Evolutionary conservation across 2,797 vertebrate genomes (phyloP), one percentile per base, ranked within the genome.

Genomic region (Mormyrus proboscirostris): DNA sequence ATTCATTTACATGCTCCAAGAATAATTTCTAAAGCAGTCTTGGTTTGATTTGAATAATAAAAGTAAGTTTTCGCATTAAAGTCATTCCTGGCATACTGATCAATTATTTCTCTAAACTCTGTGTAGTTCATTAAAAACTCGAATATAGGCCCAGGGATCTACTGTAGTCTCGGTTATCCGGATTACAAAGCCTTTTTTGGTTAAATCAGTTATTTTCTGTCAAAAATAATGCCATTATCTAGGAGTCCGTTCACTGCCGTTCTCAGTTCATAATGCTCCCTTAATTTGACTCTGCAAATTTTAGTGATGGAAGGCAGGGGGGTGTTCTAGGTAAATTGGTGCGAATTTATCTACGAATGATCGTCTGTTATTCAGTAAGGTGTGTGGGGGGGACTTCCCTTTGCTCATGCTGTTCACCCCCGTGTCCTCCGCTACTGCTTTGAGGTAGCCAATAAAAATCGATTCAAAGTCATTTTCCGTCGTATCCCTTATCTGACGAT

Each of bases 21-120:
- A 55, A 59, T 14, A 88, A 53, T 69, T 76, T 51, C 62, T 69
- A 69, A 53, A 16, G 2, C 41, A 51, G 50, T 79, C 38, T 88
- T 88, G 49, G 19, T 87, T 57, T 76, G 49, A n/a, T 85, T 85
- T 49, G n/a, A 85, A 85, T 49, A 25, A 50, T 85, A 49, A 85
- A 51, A 85, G 82, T 85, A 44, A 16, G 49, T 85, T 50, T 41
- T 79, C 73, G 44, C 73, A 44, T 79, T 79, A 79, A 79, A 79
- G 73, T 41, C 73, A 79, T 79, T 79, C 73, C 38, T 44, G 38
- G 33, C 73, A 79, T 79, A 44, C 38, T 79, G 73, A 44, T 79
- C 73, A 16, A 79, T 79, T 44, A 79, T 44, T 79, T 44, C 16
- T 79, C 14, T 57, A n/a, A 7, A 57, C 19, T 57, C 55, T 41